Evolutionary conservation across 2,113 vertebrate species (phyloP).

Genomic region (Anser brachyrhynchus): DNA sequence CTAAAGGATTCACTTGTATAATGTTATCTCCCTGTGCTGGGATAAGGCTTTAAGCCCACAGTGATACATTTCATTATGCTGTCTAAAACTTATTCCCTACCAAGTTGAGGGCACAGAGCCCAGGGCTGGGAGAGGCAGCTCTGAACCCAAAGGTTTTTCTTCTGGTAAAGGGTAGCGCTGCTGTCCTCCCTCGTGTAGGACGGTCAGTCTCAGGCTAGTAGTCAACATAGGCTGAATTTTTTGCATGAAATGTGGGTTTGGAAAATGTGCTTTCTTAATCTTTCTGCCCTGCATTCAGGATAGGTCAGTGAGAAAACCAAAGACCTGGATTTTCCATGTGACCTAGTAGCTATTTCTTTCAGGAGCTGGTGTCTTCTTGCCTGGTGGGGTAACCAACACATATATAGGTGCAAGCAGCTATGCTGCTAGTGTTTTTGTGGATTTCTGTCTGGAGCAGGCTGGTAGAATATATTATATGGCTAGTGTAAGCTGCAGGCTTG

Average conservation of each 20-base stretch:
- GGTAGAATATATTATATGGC: neutral
- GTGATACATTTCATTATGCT: neutral
- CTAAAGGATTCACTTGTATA: neutral
- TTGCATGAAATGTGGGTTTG: neutral
- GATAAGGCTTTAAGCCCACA: neutral
- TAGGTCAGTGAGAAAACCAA: neutral
- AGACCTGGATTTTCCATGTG: neutral
- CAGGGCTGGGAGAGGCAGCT: neutral
- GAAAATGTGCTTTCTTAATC: neutral
- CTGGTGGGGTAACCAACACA: neutral
- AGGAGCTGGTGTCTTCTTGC: neutral
- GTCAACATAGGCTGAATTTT: neutral
- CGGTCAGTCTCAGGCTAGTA: neutral
- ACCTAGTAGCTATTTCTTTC: neutral
- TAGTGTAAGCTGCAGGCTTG: neutral
- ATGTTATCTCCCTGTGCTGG: neutral
- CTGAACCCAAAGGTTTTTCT: neutral
- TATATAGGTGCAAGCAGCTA: neutral
- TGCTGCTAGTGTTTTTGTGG: neutral
- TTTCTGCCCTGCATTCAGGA: neutral
- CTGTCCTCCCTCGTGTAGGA: neutral
- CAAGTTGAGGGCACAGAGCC: neutral
- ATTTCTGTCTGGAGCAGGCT: neutral
- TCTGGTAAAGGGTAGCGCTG: neutral
- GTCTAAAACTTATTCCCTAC: neutral